A percentile compares a stretch with the other conserved stretches of the same genome.
Evolutionary conservation across 2,797 vertebrate species (phyloP).

Genomic region (Syndactyla subalaris): DNA sequence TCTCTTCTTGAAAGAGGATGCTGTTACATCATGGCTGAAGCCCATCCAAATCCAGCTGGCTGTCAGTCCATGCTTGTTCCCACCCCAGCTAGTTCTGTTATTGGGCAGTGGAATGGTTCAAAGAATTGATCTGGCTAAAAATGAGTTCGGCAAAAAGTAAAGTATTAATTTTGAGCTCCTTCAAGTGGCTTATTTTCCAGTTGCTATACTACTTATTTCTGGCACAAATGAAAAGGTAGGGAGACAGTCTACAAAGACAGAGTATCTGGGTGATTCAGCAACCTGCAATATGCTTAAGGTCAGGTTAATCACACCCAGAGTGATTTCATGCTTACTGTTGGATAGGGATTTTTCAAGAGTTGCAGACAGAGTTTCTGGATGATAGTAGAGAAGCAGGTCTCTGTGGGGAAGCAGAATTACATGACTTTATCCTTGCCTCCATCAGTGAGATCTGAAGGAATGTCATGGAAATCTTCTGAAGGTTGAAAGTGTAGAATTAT

Average conservation of each 20-base stretch:
- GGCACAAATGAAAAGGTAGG: not conserved
- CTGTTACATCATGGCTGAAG: not conserved
- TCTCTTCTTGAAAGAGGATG: not conserved
- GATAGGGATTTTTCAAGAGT: not conserved
- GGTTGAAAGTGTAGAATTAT: not conserved
- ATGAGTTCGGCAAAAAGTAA: not conserved
- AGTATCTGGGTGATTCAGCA: not conserved
- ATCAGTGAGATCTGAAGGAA: not conserved
- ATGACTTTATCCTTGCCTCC: not conserved
- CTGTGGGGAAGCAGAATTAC: not conserved
- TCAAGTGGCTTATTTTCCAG: not conserved
- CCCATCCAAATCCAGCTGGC: not conserved
- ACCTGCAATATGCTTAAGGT: not conserved
- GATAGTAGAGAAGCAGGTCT: not conserved
- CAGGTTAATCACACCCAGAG: not conserved
- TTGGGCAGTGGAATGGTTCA: not conserved
- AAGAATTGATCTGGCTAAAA: not conserved
- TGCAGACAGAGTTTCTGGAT: not conserved
- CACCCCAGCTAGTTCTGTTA: not conserved
- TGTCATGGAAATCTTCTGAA: not conserved
- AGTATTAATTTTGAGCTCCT: not conserved
- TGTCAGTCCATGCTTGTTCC: accelerated
- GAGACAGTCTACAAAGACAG: not conserved
- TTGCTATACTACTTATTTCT: not conserved
- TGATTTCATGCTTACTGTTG: not conserved